Conservation (phyloP, 2,888 invertebrate species). For the Altica lythri region DNA sequence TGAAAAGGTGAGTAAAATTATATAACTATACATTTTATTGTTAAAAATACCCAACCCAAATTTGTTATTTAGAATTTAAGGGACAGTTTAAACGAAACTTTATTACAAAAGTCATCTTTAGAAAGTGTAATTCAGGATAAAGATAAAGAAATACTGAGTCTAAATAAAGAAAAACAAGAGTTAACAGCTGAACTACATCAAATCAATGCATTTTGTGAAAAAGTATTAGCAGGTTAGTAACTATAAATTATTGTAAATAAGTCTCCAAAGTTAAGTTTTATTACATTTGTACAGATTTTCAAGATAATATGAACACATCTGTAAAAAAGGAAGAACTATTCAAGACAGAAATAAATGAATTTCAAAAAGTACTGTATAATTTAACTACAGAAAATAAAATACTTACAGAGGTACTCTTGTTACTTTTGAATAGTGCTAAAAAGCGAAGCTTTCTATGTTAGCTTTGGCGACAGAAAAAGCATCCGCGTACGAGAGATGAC, state of each 20-base stretch:
- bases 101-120: slow-evolving; percentile 27
- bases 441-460: no score
- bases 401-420: slow-evolving; percentile 30
- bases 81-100: slow-evolving; percentile 24
- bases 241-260: no score
- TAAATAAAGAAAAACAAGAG: slow-evolving; percentile 39
- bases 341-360: slow-evolving; percentile 39
- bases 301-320: slow-evolving; percentile 36
- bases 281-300: slow-evolving; percentile 37
- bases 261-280: no score
- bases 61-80: slow-evolving; percentile 22
- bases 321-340: slow-evolving; percentile 39
- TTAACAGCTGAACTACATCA: slow-evolving; percentile 37
- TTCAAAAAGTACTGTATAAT: slow-evolving; percentile 28
- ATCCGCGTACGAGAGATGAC: no score
- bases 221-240: slow-evolving; percentile 40
- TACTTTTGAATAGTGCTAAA: no score
- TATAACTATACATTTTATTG: neutral
- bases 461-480: no score
- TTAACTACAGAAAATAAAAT: slow-evolving; percentile 32
- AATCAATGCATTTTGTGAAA: slow-evolving; percentile 40
- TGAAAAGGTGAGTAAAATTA: slow-evolving; percentile 40
- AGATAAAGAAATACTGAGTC: slow-evolving; percentile 26
- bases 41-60: no score
- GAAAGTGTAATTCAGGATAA: slow-evolving; percentile 27